Evolutionary conservation across 2,113 vertebrate species (phyloP), one percentile per base, ranked within the genome.

Genomic region (Cathartes aura): DNA sequence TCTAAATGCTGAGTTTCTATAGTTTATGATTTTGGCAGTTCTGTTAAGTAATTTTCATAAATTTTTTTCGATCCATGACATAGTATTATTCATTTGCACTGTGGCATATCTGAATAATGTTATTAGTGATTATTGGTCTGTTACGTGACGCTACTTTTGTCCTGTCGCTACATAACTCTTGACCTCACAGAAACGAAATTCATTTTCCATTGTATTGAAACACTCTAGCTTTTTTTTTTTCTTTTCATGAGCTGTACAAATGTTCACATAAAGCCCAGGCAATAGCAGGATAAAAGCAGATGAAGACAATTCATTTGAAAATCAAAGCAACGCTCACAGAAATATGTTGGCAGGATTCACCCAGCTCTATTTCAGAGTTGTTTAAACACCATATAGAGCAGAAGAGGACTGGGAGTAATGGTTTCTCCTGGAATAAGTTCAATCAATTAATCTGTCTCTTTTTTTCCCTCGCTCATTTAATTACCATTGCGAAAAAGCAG

Each of bases 341-440:
- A 96, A 94, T 85, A 92, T 96, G 89, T 93, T 97, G 97, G 95
- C 97, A 96, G 84, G 87, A 96, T 94, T 96, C 87, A 93, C 58
- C 32, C 73, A 82, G 93, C 45, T 95, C 81, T 90, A 84, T 93
- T 96, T 95, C 87, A 94, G 82, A 93, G 74, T 76, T 92, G 78
- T 88, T 96, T 96, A 96, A 97, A 91, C 56, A 82, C 70, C 8
- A 1, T 68, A 85, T 47, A 89, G 76, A 90, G 81, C 48, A 95
- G 79, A 91, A 94, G 73, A 97, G 62, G 63, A 97, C 89, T 2
- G 0, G 66, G 73, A 90, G 81, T 82, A 94, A 93, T 91, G 75
- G 84, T 88, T 96, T 97, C 95, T 96, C 82, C 78, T 96, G 93
- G 96, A 97, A 93, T 94, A 91, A 73, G 97, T 95, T 97, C 94